Conservation (phyloP, 1,140 invertebrate species). For the Pygmarrhopalites habei region DNA sequence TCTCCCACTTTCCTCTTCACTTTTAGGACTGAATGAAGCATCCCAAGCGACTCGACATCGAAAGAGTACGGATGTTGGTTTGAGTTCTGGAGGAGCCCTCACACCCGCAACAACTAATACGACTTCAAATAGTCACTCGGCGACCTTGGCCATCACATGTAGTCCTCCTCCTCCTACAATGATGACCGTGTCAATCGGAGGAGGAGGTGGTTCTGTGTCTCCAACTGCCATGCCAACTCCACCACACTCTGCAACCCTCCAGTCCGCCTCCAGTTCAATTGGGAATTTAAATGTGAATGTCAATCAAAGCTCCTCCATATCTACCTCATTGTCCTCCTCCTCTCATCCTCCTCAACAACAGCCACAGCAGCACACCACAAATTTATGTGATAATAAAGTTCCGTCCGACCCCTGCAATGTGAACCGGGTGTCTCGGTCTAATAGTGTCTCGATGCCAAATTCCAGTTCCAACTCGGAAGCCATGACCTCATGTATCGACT, state of each 20-base stretch:
- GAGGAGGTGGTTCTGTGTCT: too few species aligned
- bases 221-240: too few species aligned
- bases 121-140: too few species aligned
- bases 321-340: neutral
- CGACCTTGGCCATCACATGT: constrained; percentile 42
- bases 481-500: neutral
- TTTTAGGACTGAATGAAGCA: constrained; percentile 58
- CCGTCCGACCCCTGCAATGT: constrained; percentile 32
- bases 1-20: too few species aligned
- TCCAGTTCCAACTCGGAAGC: constrained; percentile 2
- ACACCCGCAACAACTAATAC: neutral
- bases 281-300: neutral
- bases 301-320: neutral
- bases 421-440: constrained; percentile 19
- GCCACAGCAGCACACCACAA: constrained; percentile 5
- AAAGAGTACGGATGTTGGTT: constrained; percentile 52
- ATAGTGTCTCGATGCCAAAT: constrained; percentile 20
- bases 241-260: constrained; percentile 15
- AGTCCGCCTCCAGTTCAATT: constrained; percentile 4
- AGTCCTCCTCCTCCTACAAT: constrained; percentile 17
- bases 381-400: constrained; percentile 37
- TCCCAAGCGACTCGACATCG: constrained; percentile 56
- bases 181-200: constrained; percentile 16
- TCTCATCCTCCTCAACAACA: constrained; percentile 1
- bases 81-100: neutral